These are phyloP conservation scores for Lophochroa leadbeateri DNA, from an alignment of 2,113 vertebrate species.

Conservation along the genomic window DNA sequence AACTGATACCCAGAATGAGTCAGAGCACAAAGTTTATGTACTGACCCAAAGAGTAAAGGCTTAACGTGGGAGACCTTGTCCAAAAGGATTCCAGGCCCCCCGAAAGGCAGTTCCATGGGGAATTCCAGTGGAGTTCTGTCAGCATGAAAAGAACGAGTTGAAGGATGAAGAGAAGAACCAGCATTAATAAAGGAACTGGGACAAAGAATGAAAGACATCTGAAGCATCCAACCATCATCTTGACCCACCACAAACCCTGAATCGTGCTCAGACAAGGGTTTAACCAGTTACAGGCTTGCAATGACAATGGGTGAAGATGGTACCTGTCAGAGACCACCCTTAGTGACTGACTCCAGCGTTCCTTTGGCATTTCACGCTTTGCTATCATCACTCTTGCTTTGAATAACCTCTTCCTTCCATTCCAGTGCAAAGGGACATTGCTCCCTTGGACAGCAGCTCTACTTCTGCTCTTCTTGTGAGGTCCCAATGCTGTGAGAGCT, in stretches of 20 bases:
- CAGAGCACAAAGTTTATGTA: background rate
- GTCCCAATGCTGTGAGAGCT: background rate
- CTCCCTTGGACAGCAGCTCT: background rate
- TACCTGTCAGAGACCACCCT: background rate
- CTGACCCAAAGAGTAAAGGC: background rate
- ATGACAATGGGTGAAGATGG: background rate
- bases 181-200: background rate
- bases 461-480: background rate
- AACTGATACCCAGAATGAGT: background rate
- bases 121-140: background rate
- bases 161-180: background rate
- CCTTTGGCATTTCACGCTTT: background rate
- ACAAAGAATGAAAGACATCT: background rate
- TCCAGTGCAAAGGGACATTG: background rate
- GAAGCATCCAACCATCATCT: background rate
- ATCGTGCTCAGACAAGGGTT: background rate
- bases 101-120: no score
- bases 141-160: background rate
- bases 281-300: background rate
- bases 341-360: background rate
- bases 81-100: background rate
- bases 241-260: background rate
- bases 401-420: background rate
- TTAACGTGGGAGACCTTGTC: background rate
- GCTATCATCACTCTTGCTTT: accelerated